Percentiles rank a stretch among this genome's conserved stretches.
Evolutionary conservation across 2,113 vertebrate species (phyloP).

Genomic region (Regulus satrapa): DNA sequence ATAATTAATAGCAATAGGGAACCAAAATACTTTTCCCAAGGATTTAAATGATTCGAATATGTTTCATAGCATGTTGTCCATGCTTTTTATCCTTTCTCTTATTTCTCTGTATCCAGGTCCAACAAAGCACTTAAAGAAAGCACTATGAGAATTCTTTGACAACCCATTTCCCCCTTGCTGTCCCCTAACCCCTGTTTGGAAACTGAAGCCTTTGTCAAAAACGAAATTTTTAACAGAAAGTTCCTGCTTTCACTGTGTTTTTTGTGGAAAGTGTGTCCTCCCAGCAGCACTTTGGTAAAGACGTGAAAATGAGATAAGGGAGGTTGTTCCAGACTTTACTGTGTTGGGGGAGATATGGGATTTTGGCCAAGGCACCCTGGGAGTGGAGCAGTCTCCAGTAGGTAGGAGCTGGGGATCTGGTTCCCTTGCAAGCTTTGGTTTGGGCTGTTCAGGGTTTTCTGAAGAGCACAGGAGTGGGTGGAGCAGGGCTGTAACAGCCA

Average conservation of each 20-base stretch:
- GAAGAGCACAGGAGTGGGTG: background rate
- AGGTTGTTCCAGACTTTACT: background rate
- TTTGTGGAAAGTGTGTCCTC: background rate
- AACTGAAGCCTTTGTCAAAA: background rate
- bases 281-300: background rate
- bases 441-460: background rate
- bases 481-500: background rate
- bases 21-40: background rate
- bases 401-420: background rate
- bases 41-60: background rate
- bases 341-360: background rate
- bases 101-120: slow-evolving; percentile 10
- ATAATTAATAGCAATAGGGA: background rate
- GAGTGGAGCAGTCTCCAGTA: rapidly evolving
- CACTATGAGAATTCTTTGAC: background rate
- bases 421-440: background rate
- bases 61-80: background rate
- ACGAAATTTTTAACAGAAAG: background rate
- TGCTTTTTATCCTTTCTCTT: background rate
- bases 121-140: slow-evolving; percentile 52
- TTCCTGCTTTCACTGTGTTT: background rate
- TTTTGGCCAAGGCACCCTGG: background rate
- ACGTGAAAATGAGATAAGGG: background rate
- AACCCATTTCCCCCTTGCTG: background rate
- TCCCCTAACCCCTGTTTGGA: background rate